Evolutionary conservation across 2,113 vertebrate species (phyloP), one percentile per base, ranked within the genome.

Genomic region (Equus przewalskii): DNA sequence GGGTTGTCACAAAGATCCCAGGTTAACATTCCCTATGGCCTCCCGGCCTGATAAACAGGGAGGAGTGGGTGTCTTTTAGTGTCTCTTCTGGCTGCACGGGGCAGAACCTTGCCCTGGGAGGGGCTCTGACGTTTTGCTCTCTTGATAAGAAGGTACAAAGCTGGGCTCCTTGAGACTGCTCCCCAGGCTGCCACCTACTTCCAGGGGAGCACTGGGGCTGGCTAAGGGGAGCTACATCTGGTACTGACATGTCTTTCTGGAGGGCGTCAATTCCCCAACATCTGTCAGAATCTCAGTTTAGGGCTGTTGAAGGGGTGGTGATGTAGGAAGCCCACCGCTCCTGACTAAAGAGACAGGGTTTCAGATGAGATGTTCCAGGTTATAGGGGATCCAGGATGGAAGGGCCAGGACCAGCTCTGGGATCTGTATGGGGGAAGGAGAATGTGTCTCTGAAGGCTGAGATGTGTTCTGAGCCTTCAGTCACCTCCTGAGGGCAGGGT

Each of bases 61-160:
- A 19, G 58, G 33, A 44, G n/a, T 6, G 24, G 3, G 1, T 22
- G 4, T 33, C 41, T 18, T 51, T n/a, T 8, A 80, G n/a, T 13
- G 21, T 78, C 24, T 7, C 1, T 0, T 80, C 56, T n/a, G 56
- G 22, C 14, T 26, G 36, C 1, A 30, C 51, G 0, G 1, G 26
- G 22, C 15, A 64, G 81, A 67, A 81, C 67, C 9, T 70, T 94
- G 67, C n/a, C 86, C 58, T 33, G n/a, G 86, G 75, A 64, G 28
- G 14, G 28, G 70, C 75, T 26, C 28, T 46, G n/a, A 62, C 0
- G 0, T 56, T 75, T 46, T 46, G 3, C 51, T 64, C 2, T 76
- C 36, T 21, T 33, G 30, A 56, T 79, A 49, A 88, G 73, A 93
- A 90, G 49, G 11, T n/a, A 54, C n/a, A 54, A 70, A 36, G 21